phyloP scores from a whole-genome alignment of 64 coral and sea anemone genomes.

The Anthopleura sola region DNA sequence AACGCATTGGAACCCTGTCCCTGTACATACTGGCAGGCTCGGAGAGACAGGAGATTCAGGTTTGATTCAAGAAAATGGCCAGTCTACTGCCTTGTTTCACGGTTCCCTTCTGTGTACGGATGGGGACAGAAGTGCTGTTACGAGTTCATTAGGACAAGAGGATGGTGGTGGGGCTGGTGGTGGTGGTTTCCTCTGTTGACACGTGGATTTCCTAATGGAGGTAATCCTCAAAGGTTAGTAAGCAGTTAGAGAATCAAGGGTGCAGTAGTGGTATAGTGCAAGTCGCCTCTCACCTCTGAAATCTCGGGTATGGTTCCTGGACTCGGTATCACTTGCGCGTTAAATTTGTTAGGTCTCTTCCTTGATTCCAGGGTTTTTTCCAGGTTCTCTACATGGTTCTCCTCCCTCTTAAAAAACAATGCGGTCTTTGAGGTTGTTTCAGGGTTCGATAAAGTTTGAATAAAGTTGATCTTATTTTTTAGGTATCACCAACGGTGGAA shows the following conservation, averaged over 20 bases:
- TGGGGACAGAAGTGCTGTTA: slow-evolving; percentile 53
- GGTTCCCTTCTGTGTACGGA: not conserved
- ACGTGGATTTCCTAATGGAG: slow-evolving; percentile 30
- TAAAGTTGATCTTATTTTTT: not conserved
- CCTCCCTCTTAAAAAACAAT: too few species aligned
- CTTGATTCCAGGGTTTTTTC: too few species aligned
- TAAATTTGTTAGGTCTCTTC: too few species aligned
- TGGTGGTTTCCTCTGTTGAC: slow-evolving; percentile 2
- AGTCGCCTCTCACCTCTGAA: too few species aligned
- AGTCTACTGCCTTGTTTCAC: slow-evolving; percentile 14
- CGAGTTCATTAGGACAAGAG: not conserved
- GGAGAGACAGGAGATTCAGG: slow-evolving; percentile 24
- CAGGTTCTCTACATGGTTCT: too few species aligned
- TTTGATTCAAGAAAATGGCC: not conserved
- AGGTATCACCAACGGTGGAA: not conserved
- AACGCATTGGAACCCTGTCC: slow-evolving; percentile 20
- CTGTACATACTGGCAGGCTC: slow-evolving; percentile 25
- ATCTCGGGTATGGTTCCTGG: too few species aligned
- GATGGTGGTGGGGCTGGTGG: not conserved
- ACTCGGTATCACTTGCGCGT: too few species aligned
- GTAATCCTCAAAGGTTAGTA: slow-evolving; percentile 12
- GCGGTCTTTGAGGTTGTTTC: too few species aligned
- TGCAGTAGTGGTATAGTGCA: too few species aligned
- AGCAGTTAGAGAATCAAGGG: not conserved
- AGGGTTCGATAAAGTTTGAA: too few species aligned